A percentile compares a stretch with the other conserved stretches of the same genome.
These are phyloP conservation scores for Acrobasis consociella DNA, from an alignment of 2,888 invertebrate species.

Conservation along the genomic window DNA sequence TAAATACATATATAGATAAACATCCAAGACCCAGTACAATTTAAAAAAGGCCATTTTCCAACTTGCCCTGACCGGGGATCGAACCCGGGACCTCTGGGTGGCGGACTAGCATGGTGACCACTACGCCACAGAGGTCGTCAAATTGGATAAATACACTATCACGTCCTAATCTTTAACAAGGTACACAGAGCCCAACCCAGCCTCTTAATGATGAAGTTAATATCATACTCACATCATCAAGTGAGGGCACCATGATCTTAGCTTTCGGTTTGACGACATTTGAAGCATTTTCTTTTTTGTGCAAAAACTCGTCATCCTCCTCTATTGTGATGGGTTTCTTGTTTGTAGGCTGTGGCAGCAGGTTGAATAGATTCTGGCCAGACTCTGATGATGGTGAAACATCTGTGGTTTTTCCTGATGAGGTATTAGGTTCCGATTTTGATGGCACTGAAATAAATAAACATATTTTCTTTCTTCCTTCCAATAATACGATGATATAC, in stretches of 20 bases:
- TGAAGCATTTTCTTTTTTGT: slow-evolving; percentile 77
- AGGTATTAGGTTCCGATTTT: slow-evolving; percentile 26
- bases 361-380: slow-evolving; percentile 55
- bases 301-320: slow-evolving; percentile 85
- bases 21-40: too few relatives aligned
- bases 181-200: too few relatives aligned
- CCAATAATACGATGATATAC: too few relatives aligned
- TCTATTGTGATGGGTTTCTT: slow-evolving; percentile 65
- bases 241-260: slow-evolving; percentile 86
- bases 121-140: too few relatives aligned
- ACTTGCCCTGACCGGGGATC: too few relatives aligned
- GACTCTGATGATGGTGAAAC: slow-evolving; percentile 27
- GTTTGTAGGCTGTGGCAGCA: slow-evolving; percentile 77
- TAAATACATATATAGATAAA: too few relatives aligned
- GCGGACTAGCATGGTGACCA: too few relatives aligned
- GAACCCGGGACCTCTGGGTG: too few relatives aligned
- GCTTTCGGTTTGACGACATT: slow-evolving; percentile 75
- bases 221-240: slow-evolving; percentile 81
- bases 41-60: too few relatives aligned
- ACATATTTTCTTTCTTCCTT: too few relatives aligned
- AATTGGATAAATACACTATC: too few relatives aligned
- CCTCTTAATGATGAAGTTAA: not conserved
- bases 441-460: slow-evolving; percentile 12
- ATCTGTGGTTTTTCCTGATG: slow-evolving; percentile 27
- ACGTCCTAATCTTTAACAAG: too few relatives aligned